These are phyloP conservation scores for Chlorocebus sabaeus DNA, from an alignment of 2,113 vertebrate species.

Conservation along the genomic window DNA sequence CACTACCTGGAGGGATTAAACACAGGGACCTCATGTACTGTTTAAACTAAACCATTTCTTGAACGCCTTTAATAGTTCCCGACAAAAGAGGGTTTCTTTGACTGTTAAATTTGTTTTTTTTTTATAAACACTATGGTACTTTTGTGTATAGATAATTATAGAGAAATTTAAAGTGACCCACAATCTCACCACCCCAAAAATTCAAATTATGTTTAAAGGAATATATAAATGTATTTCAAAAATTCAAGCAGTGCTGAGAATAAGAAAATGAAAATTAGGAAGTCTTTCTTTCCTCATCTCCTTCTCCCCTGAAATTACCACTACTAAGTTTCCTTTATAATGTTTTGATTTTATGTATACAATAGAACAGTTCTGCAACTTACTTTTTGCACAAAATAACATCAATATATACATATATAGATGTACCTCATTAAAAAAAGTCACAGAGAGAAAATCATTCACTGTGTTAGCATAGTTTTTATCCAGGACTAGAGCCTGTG, in stretches of 20 bases:
- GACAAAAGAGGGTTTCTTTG: background rate
- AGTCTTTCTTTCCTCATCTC: background rate
- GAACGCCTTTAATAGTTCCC: background rate
- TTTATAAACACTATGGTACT: background rate
- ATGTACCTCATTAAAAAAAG: background rate
- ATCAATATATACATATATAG: background rate
- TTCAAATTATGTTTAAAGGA: background rate
- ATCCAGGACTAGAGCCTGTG: background rate
- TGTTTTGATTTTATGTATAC: background rate
- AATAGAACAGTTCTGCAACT: background rate
- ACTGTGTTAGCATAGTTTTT: background rate
- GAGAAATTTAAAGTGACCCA: background rate
- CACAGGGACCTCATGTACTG: fast-evolving
- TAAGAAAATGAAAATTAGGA: background rate
- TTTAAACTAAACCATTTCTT: background rate
- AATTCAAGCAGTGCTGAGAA: background rate
- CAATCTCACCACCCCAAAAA: background rate
- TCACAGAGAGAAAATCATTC: background rate
- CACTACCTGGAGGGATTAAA: background rate
- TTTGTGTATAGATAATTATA: background rate
- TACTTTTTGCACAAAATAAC: background rate
- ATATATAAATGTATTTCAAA: background rate
- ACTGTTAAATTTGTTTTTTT: background rate
- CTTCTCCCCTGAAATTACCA: background rate
- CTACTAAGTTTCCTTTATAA: background rate